phyloP scores from a whole-genome alignment of 2,888 invertebrate genomes.

The Fragum fragum region DNA sequence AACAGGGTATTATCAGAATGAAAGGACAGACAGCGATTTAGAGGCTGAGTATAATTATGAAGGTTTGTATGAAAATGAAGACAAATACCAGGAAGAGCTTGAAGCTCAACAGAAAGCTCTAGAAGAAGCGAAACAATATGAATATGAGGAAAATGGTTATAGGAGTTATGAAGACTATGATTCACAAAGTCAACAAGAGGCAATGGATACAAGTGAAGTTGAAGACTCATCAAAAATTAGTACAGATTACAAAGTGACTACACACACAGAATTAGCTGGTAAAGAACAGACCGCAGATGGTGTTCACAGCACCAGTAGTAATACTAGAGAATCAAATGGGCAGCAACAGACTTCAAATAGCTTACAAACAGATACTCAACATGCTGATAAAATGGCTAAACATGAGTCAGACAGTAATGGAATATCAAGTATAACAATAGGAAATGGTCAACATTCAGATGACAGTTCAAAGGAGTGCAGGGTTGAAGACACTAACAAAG shows the following conservation, averaged over 20 bases:
- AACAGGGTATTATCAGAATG: conserved; percentile 52
- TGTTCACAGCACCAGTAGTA: background rate
- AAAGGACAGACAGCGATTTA: conserved; percentile 61
- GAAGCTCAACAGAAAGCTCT: conserved; percentile 37
- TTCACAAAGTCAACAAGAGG: conserved; percentile 23
- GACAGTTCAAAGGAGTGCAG: conserved; percentile 21
- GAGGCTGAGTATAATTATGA: conserved; percentile 63
- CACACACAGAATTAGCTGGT: background rate
- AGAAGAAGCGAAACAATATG: conserved; percentile 36
- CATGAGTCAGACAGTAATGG: background rate
- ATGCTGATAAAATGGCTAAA: conserved; percentile 3
- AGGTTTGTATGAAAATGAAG: conserved; percentile 64
- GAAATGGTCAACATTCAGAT: conserved; percentile 26
- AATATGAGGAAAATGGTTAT: conserved; percentile 52
- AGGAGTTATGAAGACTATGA: conserved; percentile 46
- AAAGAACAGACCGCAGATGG: conserved; percentile 4
- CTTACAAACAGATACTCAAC: conserved; percentile 18
- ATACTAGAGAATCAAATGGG: background rate
- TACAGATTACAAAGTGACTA: conserved; percentile 7
- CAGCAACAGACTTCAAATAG: conserved; percentile 7
- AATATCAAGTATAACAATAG: background rate
- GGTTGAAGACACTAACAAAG: background rate
- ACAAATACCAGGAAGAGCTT: conserved; percentile 59
- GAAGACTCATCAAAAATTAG: conserved; percentile 4
- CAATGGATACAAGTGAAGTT: conserved; percentile 25